phyloP scores from a whole-genome alignment of 1,140 invertebrate genomes.

The Conopomorpha cramerella region DNA sequence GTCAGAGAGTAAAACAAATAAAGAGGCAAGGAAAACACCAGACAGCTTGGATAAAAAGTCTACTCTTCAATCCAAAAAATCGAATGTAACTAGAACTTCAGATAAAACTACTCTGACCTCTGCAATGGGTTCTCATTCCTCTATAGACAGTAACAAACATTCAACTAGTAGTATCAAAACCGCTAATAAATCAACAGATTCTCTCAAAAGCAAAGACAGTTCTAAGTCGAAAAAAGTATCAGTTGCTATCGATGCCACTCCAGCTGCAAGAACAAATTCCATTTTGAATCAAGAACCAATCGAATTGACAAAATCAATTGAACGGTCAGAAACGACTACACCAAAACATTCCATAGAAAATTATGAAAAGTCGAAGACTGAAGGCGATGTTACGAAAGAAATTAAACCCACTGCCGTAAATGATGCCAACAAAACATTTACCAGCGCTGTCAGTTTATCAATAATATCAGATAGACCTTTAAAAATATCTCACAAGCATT shows the following conservation, averaged over 20 bases:
- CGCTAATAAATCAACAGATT: conserved; percentile 41
- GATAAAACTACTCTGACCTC: conserved; percentile 53
- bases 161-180: conserved; percentile 20
- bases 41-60: conserved; percentile 13
- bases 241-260: conserved; percentile 76
- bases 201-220: conserved; percentile 49
- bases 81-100: conserved; percentile 29
- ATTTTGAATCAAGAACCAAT: conserved; percentile 76
- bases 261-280: conserved; percentile 70
- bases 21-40: too few species aligned
- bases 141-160: conserved; percentile 35
- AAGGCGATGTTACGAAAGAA: conserved; percentile 21
- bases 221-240: conserved; percentile 69
- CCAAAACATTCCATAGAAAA: conserved; percentile 26
- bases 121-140: conserved; percentile 40
- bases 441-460: conserved; percentile 56
- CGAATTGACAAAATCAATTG: conserved; percentile 68
- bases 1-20: conserved; percentile 30
- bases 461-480: conserved; percentile 33
- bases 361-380: conserved; percentile 47
- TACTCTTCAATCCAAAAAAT: conserved; percentile 18
- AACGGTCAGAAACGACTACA: conserved; percentile 22
- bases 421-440: conserved; percentile 33
- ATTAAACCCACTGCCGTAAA: conserved; percentile 12
- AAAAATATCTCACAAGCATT: conserved; percentile 71